These are phyloP conservation scores for Cottoperca gobio DNA, from an alignment of 2,797 vertebrate genomes.

Conservation along the genomic window DNA sequence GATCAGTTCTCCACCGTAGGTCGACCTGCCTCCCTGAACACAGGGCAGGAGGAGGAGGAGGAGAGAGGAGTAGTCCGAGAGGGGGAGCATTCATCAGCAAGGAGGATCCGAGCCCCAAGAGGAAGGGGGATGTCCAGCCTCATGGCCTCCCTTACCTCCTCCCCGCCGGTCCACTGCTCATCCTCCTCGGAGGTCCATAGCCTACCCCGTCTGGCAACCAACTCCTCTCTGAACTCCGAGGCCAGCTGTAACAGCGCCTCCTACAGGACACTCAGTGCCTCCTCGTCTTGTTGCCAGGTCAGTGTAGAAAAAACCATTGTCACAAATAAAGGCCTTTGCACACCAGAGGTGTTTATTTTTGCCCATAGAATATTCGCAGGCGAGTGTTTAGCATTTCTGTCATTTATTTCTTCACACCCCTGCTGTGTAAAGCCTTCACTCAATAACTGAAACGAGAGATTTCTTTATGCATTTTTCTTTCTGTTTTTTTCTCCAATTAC, in stretches of 20 bases:
- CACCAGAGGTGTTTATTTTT: too few relatives aligned
- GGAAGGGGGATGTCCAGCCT: constrained; percentile 91
- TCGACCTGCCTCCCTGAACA: constrained; percentile 77
- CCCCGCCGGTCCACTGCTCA: constrained; percentile 74
- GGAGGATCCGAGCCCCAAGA: constrained; percentile 91
- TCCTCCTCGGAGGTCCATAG: constrained; percentile 79
- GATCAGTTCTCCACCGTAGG: constrained; percentile 86
- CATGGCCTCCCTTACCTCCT: constrained; percentile 90
- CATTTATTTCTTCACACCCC: too few relatives aligned
- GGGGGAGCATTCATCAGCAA: constrained; percentile 83
- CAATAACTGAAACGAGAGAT: constrained; percentile 43
- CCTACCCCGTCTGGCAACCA: constrained; percentile 82
- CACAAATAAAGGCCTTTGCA: too few relatives aligned
- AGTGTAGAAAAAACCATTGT: constrained; percentile 23
- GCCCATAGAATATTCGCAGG: too few relatives aligned
- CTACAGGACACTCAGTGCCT: constrained; percentile 75
- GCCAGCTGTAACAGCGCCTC: constrained; percentile 72
- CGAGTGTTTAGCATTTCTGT: too few relatives aligned
- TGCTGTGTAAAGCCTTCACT: too few relatives aligned
- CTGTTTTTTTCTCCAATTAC: constrained; percentile 13
- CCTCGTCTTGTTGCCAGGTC: constrained; percentile 65
- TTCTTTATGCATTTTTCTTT: background rate
- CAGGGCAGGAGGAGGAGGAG: constrained; percentile 1
- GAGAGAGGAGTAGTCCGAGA: background rate
- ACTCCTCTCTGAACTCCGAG: constrained; percentile 79